These are phyloP conservation scores for Drosophila rhopaloa DNA, from an alignment of 1,140 invertebrate species.

Conservation along the genomic window DNA sequence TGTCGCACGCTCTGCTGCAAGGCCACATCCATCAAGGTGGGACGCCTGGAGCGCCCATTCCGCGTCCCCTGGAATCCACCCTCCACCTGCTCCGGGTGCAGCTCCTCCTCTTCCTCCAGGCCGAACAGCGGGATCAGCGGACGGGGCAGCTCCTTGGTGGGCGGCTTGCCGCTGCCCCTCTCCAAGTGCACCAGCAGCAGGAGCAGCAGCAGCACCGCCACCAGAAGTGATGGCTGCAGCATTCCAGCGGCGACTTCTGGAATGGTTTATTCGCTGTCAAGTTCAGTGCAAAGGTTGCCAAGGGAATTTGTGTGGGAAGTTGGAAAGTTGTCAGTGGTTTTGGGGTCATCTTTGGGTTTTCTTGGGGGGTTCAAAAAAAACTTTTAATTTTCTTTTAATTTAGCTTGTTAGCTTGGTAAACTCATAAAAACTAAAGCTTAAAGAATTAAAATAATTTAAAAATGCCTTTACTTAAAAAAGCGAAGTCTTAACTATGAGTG, in stretches of 20 bases:
- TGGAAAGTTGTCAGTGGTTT: neutral
- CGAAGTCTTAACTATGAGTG: neutral
- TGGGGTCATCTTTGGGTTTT: neutral
- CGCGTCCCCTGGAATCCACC: slow-evolving; percentile 24
- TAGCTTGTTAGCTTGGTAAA: too few species aligned
- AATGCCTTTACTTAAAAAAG: neutral
- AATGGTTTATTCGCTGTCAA: slow-evolving; percentile 34
- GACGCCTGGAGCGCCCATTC: slow-evolving; percentile 61
- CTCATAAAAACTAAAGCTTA: too few species aligned
- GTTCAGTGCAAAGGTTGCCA: slow-evolving; percentile 5
- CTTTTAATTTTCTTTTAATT: too few species aligned
- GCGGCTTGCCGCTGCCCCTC: slow-evolving; percentile 41
- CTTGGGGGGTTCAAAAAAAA: neutral
- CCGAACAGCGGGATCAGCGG: slow-evolving; percentile 32
- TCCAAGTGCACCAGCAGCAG: slow-evolving; percentile 10
- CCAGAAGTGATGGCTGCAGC: slow-evolving; percentile 44
- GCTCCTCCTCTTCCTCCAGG: slow-evolving; percentile 10
- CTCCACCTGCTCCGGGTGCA: slow-evolving; percentile 8
- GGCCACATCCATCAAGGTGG: slow-evolving; percentile 77
- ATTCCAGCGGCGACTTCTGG: slow-evolving; percentile 47
- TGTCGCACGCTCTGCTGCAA: slow-evolving; percentile 76
- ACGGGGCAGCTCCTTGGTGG: slow-evolving; percentile 60
- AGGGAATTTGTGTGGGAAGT: neutral
- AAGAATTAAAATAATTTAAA: too few species aligned
- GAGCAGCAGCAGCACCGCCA: slow-evolving; percentile 9